These are phyloP conservation scores for Okapia johnstoni DNA, from an alignment of 2,113 vertebrate species.

Conservation along the genomic window DNA sequence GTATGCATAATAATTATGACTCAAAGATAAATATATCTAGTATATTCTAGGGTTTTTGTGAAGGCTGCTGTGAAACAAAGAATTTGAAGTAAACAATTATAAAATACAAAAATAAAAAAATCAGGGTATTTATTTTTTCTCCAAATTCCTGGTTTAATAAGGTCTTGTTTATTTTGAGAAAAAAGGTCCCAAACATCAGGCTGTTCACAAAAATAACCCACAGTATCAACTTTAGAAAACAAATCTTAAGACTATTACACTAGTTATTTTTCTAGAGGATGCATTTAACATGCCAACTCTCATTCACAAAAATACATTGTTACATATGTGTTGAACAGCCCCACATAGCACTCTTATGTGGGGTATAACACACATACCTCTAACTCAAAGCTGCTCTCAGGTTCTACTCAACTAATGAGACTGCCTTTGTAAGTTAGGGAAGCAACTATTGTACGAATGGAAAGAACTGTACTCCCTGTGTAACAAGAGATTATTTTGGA, in stretches of 20 bases:
- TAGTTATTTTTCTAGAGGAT: constrained; percentile 69
- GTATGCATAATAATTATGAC: not conserved
- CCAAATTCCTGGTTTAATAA: constrained; percentile 77
- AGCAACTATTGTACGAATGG: constrained; percentile 58
- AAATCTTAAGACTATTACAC: constrained; percentile 69
- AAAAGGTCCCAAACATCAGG: constrained; percentile 71
- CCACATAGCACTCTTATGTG: constrained; percentile 12
- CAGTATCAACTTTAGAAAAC: constrained; percentile 74
- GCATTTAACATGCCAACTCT: constrained; percentile 69
- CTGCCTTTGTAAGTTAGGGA: constrained; percentile 57
- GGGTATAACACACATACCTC: constrained; percentile 35
- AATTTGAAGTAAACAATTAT: constrained; percentile 5
- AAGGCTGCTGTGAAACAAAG: constrained; percentile 37
- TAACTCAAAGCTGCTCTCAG: constrained; percentile 54
- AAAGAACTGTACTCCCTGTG: constrained; percentile 62
- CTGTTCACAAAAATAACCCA: constrained; percentile 72
- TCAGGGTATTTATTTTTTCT: constrained; percentile 48
- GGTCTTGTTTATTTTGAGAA: constrained; percentile 72
- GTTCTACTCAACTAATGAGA: constrained; percentile 55
- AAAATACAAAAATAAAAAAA: constrained; percentile 70
- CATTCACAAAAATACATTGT: constrained; percentile 69
- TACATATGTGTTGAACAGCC: constrained; percentile 64
- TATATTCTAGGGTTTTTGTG: not conserved
- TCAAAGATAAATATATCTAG: not conserved
- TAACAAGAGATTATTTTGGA: constrained; percentile 69